Evolutionary conservation across 2,888 invertebrate genomes (phyloP), one percentile per base, ranked within the genome.

Genomic region (Drosophila emarginata): DNA sequence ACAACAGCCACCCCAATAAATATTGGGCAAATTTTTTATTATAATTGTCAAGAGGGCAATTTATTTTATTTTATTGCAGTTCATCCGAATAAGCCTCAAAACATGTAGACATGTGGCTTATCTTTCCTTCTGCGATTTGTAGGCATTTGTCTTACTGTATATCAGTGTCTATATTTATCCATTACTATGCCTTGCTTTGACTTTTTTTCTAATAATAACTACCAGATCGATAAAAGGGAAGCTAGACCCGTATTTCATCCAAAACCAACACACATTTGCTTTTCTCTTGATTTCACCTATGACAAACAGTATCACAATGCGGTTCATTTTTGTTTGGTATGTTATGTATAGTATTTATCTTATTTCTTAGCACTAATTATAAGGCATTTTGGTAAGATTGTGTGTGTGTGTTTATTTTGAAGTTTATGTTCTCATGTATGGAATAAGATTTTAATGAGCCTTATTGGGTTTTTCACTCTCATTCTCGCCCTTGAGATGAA

Each of bases 51-150:
- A 63, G 81, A 58, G 52, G 59, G 26, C 62, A 70, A 81, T 72
- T 76, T 73, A 65, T 65, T 70, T 73, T 50, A 67, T 74, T 79
- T 75, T 79, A 81, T 84, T 73, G 54, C 67, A 64, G 63, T 72
- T 78, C 69, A 67, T 68, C 5, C 14, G 14, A 39, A 39, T n/a
- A 79, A 69, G 65, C 78, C 61, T 37, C 37, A 26, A 71, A 69
- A 67, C 76, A 76, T 80, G 64, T 53, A 56, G 57, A 68, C 61
- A 51, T 53, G 39, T 28, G 23, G 2, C 4, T 23, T 23, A 2
- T 9, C 11, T 32, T 32, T 28, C 28, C 4, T 28, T 28, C 3
- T 28, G 6, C n/a, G 1, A 28, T 28, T 6, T 28, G 28, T 28
- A 28, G 28, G 6, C 28, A 4, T 2, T 28, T 28, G 28, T 6